phyloP scores from a whole-genome alignment of 1,140 invertebrate species.

The Chionoecetes opilio region DNA sequence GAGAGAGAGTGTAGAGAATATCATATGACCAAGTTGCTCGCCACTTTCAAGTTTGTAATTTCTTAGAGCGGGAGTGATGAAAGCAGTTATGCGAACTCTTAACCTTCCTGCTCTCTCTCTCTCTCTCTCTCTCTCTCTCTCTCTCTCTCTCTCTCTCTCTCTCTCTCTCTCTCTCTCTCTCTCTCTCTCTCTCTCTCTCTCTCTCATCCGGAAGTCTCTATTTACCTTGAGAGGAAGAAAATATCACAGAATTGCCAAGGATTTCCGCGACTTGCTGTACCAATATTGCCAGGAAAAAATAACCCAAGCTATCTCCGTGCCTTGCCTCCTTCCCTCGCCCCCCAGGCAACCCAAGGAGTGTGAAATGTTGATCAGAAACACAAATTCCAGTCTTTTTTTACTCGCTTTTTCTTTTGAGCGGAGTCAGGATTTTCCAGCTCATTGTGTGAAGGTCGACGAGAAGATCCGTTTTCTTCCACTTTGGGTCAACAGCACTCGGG shows the following conservation, averaged over 20 bases:
- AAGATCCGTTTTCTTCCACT: background rate
- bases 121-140: background rate
- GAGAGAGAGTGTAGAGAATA: no score
- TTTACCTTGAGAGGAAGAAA: background rate
- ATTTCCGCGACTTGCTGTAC: background rate
- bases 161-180: conserved; percentile 34
- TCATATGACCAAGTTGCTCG: no score
- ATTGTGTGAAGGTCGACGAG: background rate
- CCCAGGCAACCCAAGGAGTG: background rate
- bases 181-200: conserved; percentile 11
- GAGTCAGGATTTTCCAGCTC: conserved; percentile 17
- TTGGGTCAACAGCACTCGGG: background rate
- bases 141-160: conserved; percentile 35
- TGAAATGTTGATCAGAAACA: background rate
- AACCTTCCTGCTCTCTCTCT: background rate
- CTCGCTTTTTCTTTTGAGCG: background rate
- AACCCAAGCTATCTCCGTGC: background rate
- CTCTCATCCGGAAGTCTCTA: background rate
- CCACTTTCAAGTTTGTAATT: no score
- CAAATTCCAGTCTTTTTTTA: background rate
- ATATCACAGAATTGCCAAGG: background rate
- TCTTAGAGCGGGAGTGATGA: background rate
- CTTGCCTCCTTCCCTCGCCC: background rate
- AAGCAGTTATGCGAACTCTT: background rate
- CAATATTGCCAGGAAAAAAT: background rate